Base-by-base conservation (phyloP, 2,888 invertebrate species). In the Ophion slaviceki region DNA sequence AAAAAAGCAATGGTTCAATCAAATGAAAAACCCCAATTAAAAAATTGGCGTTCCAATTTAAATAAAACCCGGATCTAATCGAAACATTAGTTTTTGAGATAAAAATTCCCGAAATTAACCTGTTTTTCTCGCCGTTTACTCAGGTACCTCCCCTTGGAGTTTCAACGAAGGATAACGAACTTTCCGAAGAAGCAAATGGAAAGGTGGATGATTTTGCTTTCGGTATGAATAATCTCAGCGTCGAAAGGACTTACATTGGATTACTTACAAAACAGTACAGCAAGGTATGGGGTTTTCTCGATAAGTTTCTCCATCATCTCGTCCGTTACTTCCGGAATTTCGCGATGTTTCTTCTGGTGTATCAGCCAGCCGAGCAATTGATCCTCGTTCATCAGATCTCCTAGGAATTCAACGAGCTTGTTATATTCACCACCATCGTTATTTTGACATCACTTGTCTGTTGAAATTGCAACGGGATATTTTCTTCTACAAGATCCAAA, bases 221-320 rank as follows among this genome's bases (percentile, higher is more conserved):
- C n/a, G n/a, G 40, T 57, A 67, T 79, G 17, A 53, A 71, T 47
- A 76, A 82, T 71, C 80, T 45, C 62, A 71, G 80, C 75, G 75
- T 79, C 72, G 81, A 81, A 82, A 72, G 66, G 84, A 87, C 87
- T 88, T 88, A 88, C 87, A 87, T 88, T 84, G 85, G 88, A 90
- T 89, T 87, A 96, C 97, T 97, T 95, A 98, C 98, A 98, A 94
- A 98, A 98, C 90, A 98, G 96, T 88, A 98, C 98, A 79, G 98
- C 98, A 88, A 98, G 95, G 92, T 96, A 98, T 82, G 97, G 96
- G 36, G 97, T 96, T 75, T 95, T 96, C 88, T 97, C 97, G 86
- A 98, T 96, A 64, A 98, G 95, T 92, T 97, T 97, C 90, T 98
- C 98, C 96, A 98, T 97, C 97, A 98, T 98, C 95, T 98, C 98